Evolutionary conservation across 2,888 invertebrate species (phyloP).

Genomic region (Thecophora atra): DNA sequence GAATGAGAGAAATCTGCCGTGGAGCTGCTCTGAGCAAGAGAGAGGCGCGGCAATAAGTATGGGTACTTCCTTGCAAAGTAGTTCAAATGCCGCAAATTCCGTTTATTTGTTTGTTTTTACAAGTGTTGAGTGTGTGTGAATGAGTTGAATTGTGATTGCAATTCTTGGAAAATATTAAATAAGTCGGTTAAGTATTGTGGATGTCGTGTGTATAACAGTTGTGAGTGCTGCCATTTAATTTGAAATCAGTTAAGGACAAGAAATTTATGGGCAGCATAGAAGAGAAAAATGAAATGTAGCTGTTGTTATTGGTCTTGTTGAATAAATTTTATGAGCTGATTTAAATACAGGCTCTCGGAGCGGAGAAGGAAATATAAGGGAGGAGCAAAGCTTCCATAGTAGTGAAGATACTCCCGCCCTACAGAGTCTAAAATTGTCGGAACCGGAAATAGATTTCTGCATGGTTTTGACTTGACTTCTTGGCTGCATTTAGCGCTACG

Average conservation of each 20-base stretch:
- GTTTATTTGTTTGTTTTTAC: slow-evolving; percentile 37
- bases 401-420: no score
- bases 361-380: no score
- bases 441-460: slow-evolving; percentile 16
- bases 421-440: not conserved
- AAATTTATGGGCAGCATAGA: slow-evolving; percentile 27
- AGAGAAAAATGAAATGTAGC: slow-evolving; percentile 17
- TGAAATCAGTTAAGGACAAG: slow-evolving; percentile 34
- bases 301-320: slow-evolving; percentile 22
- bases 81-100: slow-evolving; percentile 34
- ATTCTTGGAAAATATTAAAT: slow-evolving; percentile 1
- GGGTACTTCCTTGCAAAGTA: not conserved
- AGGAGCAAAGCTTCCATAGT: no score
- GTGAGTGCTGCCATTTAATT: slow-evolving; percentile 34
- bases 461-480: slow-evolving; percentile 3
- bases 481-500: not conserved
- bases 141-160: not conserved
- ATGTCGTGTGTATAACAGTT: no score
- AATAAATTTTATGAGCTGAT: slow-evolving; percentile 36
- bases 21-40: no score
- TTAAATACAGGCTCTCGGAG: not conserved
- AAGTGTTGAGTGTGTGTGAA: slow-evolving; percentile 27
- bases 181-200: no score
- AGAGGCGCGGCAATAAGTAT: not conserved
- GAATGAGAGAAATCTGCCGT: no score